phyloP scores from a whole-genome alignment of 2,888 invertebrate genomes.

The Hyppa rectilinea region DNA sequence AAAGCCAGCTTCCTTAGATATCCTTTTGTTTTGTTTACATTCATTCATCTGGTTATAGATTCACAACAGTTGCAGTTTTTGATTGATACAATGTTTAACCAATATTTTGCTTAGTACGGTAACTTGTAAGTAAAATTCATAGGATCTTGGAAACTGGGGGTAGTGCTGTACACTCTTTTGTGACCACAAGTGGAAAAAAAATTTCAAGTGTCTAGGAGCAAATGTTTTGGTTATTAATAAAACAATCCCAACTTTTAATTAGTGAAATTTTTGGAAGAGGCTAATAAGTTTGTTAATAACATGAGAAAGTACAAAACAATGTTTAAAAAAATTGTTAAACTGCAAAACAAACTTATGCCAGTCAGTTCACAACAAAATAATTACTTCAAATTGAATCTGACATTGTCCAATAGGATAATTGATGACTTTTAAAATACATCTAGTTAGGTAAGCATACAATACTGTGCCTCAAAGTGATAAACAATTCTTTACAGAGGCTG shows the following conservation, averaged over 20 bases:
- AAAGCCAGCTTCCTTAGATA: no score
- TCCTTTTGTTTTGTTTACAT: no score
- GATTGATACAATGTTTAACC: no score
- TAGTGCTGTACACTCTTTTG: neutral
- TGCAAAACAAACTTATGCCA: neutral
- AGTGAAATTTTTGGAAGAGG: neutral
- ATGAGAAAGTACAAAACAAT: neutral
- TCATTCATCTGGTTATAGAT: no score
- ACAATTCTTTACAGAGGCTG: neutral
- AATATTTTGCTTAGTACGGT: no score
- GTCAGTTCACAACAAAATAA: conserved; percentile 7
- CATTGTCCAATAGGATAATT: conserved; percentile 16
- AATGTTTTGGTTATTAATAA: no score
- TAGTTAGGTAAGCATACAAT: neutral
- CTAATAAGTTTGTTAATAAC: neutral
- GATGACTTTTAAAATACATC: conserved; percentile 24
- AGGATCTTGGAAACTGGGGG: neutral
- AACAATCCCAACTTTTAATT: neutral
- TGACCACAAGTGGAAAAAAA: neutral
- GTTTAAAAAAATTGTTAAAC: neutral
- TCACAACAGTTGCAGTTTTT: no score
- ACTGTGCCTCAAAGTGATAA: neutral
- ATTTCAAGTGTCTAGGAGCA: neutral
- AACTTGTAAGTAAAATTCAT: neutral
- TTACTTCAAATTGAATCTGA: conserved; percentile 21